Evolutionary conservation across 2,888 invertebrate species (phyloP), one percentile per base, ranked within the genome.

Genomic region (Spatulosminthurus flaviceps): DNA sequence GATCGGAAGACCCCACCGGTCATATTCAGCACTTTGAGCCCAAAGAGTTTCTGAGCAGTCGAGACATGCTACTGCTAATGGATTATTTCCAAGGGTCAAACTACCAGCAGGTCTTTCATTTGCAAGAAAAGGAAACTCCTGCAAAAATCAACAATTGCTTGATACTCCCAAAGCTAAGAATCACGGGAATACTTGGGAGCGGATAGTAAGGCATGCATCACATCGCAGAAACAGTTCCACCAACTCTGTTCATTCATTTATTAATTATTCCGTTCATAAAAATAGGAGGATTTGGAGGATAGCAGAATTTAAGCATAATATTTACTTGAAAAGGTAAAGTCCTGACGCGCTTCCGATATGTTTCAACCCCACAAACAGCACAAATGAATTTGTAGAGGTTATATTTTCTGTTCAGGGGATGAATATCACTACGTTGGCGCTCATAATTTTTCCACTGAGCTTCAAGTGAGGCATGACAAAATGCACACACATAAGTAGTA

Each of bases 331-430:
- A 94, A 19, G 94, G 93, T 82, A 96, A 89, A 69, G 95, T 95
- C 82, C 95, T 89, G 61, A 95, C 94, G 75, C 95, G 90, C 88
- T 95, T 95, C 82, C 96, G 89, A 87, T 96, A 95, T 0, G 96
- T 96, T 84, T 93, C 93, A 86, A 95, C 93, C 76, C 94, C 94
- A 89, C 97, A 97, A 83, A 97, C 92, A 87, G 94, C 96, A 88
- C 97, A 97, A 87, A 93, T 93, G 90, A 96, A 97, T 89, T 96
- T 95, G 88, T 94, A 94, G 86, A 94, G 93, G 88, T 95, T 94
- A 89, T 97, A 97, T 87, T 92, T 92, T 77, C 96, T 90, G 81
- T 93, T 91, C 34, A 77, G 69, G 4, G 83, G 80, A 19, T 81
- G 77, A 42, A 82, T 77, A n/a, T 81, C 70, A 34, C 80, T 81